A percentile compares a stretch with the other conserved stretches of the same genome.
Conservation (phyloP, 2,888 invertebrate genomes). For the Synanthedon formicaeformis region DNA sequence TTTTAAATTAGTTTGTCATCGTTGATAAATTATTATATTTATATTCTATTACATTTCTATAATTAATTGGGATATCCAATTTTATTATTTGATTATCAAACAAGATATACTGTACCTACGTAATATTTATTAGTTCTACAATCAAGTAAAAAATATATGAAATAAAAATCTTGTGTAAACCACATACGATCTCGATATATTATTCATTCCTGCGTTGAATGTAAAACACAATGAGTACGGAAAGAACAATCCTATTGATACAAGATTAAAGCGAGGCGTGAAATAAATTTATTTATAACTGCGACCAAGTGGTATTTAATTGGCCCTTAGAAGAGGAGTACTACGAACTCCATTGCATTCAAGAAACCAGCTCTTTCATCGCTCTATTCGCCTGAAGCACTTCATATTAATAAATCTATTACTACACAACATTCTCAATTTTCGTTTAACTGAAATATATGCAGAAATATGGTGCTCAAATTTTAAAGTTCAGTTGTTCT, state of each 20-base stretch:
- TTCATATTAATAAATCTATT: too few species aligned
- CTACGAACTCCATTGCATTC: slow-evolving; percentile 12
- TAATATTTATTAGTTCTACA: too few species aligned
- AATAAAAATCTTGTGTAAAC: too few species aligned
- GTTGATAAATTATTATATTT: slow-evolving; percentile 1
- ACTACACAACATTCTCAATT: too few species aligned
- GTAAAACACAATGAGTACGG: slow-evolving; percentile 39
- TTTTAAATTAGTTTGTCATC: slow-evolving; percentile 12
- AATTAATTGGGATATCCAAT: slow-evolving; percentile 1
- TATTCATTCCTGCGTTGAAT: slow-evolving; percentile 27
- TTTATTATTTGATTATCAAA: neutral
- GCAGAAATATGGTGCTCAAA: too few species aligned
- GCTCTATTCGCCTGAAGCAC: neutral
- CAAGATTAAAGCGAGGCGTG: slow-evolving; percentile 53
- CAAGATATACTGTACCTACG: too few species aligned
- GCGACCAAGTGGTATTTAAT: slow-evolving; percentile 48
- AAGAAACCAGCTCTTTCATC: neutral
- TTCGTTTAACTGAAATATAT: too few species aligned
- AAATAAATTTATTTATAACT: slow-evolving; percentile 53
- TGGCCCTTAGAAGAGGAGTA: slow-evolving; percentile 31
- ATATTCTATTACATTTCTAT: neutral
- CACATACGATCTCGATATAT: neutral
- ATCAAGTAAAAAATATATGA: too few species aligned
- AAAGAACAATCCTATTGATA: slow-evolving; percentile 55
- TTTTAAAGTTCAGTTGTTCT: too few species aligned